Base-by-base conservation (phyloP, 2,797 vertebrate genomes). In the Naso thynnoides region DNA sequence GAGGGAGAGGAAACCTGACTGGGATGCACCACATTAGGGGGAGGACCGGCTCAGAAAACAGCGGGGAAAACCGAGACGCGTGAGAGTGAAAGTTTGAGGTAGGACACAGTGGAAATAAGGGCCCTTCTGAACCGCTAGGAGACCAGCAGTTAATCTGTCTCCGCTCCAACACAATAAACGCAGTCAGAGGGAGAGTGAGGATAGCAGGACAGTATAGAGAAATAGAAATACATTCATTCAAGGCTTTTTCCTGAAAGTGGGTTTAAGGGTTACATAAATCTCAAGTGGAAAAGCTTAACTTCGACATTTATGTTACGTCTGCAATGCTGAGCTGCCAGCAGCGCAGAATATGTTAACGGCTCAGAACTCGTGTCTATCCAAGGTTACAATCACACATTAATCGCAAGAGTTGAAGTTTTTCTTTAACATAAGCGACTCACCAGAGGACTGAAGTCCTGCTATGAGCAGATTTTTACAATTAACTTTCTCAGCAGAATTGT, bases 11-110 rank as follows among this genome's bases (percentile, higher is more conserved):
- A 86, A 91, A 83, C 79, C 80, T 78, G 71, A 86, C 83, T 45
- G 70, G 84, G 84, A 91, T 75, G 50, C 81, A 70, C 79, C 69
- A 27, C 68, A 61, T 72, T 19, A 79, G 70, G 87, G n/a, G 77
- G 79, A 86, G 76, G 82, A 79, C 81, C 47, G 6, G 82, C 82
- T 89, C 73, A 71, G 84, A 89, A 92, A 91, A 91, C 90, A 91
- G 71, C 42, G 33, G 60, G 69, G 90, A 59, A 93, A 94, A 92
- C 78, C 31, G 87, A 94, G 93, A 91, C 60, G 92, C 90, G 91
- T 93, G 93, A 93, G 93, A 94, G 88, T 76, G 83, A 76, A 71
- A 61, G 78, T 86, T 81, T 57, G 72, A 84, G 75, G 83, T 82
- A 84, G 71, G 71, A 81, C 67, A 62, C 62, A 71, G 80, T 89